Evolutionary conservation across 2,113 vertebrate genomes (phyloP).

Genomic region (Hypocryptadius cinnamomeus): DNA sequence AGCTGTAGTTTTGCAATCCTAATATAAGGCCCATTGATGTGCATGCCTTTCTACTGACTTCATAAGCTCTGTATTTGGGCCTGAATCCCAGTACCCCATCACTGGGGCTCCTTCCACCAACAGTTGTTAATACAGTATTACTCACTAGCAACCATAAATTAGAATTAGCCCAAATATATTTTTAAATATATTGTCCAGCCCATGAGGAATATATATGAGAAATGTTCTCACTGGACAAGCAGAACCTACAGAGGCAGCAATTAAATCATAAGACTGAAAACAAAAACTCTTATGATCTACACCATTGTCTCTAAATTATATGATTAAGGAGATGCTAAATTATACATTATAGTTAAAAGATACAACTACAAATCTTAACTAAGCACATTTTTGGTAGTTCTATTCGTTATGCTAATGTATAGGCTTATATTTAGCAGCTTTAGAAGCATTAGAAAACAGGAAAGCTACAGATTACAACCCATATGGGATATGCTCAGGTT

Average conservation of each 20-base stretch:
- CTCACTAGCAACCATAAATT: not conserved
- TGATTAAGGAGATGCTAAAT: slow-evolving; percentile 17
- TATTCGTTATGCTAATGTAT: not conserved
- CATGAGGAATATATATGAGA: not conserved
- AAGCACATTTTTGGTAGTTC: not conserved
- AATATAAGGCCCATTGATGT: not conserved
- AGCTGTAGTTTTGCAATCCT: not conserved
- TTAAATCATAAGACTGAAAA: slow-evolving; percentile 36
- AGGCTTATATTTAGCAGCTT: slow-evolving; percentile 22
- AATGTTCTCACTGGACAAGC: not conserved
- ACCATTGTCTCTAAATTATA: not conserved
- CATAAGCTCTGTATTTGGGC: not conserved
- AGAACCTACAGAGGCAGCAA: slow-evolving; percentile 15
- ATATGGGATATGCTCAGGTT: not conserved
- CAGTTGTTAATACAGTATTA: not conserved
- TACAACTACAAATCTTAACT: slow-evolving; percentile 22
- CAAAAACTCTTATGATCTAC: slow-evolving; percentile 27
- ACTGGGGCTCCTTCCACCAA: not conserved
- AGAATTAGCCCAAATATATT: not conserved
- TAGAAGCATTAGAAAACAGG: not conserved
- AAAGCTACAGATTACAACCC: not conserved
- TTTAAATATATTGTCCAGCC: not conserved
- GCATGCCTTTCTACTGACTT: not conserved
- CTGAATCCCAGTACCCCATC: not conserved
- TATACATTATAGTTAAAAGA: not conserved